Conservation (phyloP, 2,888 invertebrate genomes). For the Mesoligia furuncula region DNA sequence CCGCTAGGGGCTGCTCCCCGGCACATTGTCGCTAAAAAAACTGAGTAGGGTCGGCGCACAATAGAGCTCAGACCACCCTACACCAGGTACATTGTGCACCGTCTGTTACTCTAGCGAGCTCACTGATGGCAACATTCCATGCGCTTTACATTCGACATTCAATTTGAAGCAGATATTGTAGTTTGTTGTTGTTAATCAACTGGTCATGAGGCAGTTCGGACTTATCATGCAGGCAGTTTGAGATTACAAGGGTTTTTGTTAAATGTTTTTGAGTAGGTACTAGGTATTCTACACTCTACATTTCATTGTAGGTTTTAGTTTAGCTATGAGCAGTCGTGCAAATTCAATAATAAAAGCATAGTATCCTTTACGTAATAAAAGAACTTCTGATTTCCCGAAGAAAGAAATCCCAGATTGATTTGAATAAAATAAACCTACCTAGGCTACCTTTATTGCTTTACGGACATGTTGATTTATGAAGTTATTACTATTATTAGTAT, state of each 20-base stretch:
- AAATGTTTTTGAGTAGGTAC: background rate
- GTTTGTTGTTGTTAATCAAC: conserved; percentile 19
- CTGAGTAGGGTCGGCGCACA: conserved; percentile 86
- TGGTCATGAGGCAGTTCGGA: background rate
- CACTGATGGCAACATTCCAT: conserved; percentile 51
- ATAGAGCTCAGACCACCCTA: conserved; percentile 76
- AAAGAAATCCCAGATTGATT: background rate
- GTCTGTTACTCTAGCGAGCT: conserved; percentile 66
- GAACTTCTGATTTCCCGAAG: background rate
- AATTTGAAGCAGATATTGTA: conserved; percentile 27
- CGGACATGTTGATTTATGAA: conserved; percentile 13
- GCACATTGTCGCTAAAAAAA: conserved; percentile 87
- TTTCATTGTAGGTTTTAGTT: background rate
- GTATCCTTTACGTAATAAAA: background rate
- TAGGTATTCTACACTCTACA: background rate
- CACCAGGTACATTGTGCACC: conserved; percentile 72
- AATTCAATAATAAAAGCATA: background rate
- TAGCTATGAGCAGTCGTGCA: background rate
- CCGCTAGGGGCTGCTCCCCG: conserved; percentile 81
- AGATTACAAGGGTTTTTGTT: background rate
- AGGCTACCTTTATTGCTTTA: background rate
- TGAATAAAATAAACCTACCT: background rate
- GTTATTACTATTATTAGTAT: conserved; percentile 25
- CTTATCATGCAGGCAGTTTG: conserved; percentile 14
- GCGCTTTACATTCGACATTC: conserved; percentile 35